A percentile compares a stretch with the other conserved stretches of the same genome.
These are phyloP conservation scores for Fulica atra DNA, from an alignment of 2,113 vertebrate genomes.

Conservation along the genomic window DNA sequence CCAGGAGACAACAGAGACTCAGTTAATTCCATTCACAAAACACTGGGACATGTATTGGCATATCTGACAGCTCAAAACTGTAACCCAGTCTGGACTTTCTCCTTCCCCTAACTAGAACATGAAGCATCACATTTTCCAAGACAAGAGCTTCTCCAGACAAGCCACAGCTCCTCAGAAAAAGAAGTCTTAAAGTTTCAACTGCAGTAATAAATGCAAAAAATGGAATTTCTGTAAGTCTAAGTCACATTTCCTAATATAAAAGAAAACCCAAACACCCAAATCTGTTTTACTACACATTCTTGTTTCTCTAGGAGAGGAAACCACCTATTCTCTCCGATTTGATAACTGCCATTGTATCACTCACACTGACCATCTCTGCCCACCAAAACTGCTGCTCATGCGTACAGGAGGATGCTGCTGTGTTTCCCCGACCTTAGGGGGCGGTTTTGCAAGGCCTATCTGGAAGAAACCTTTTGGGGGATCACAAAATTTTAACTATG, in stretches of 20 bases:
- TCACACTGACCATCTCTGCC: background rate
- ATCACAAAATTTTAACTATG: constrained; percentile 51
- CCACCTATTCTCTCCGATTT: background rate
- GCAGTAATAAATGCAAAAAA: background rate
- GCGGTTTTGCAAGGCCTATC: background rate
- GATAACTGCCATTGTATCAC: background rate
- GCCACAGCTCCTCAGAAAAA: background rate
- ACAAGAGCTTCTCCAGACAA: background rate
- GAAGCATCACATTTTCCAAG: background rate
- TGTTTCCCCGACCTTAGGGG: background rate
- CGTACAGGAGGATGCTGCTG: background rate
- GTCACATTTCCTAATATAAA: background rate
- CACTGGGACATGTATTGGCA: rapidly evolving
- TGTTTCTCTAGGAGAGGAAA: background rate
- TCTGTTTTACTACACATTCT: background rate
- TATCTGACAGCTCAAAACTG: background rate
- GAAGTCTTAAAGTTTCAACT: background rate
- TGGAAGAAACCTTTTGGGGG: background rate
- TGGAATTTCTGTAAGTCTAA: background rate
- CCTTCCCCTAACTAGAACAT: background rate
- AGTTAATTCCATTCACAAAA: background rate
- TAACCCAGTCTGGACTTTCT: background rate
- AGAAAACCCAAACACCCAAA: background rate
- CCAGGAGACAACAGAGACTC: background rate
- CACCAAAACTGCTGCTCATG: background rate